Evolutionary conservation across 2,888 invertebrate genomes (phyloP), one percentile per base, ranked within the genome.

Genomic region (Cryptophagus acutangulus): DNA sequence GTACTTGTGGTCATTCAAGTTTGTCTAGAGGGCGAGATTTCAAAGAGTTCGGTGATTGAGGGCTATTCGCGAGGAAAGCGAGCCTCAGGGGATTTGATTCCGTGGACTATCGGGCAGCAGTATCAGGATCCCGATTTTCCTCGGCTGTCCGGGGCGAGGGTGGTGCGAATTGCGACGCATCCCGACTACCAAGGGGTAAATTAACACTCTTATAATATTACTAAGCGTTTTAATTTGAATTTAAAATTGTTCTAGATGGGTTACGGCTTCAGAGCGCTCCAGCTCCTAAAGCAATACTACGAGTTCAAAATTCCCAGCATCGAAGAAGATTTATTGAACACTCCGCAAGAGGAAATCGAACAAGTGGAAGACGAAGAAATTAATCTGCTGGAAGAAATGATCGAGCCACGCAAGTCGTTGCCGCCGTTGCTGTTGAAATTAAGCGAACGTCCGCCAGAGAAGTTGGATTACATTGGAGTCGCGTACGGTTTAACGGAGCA

Each of bases 71-170:
- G 89, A 48, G 96, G 96, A 0, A 86, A 87, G 58, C 81, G 91
- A 58, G 92, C 95, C 0, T 84, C 93, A 3, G 99, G 99, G 0
- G 99, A 99, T 72, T 75, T 99, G 8, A 94, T 99, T 53, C 99
- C 99, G 0, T 99, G 99, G 99, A 96, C 95, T 38, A 75, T 99
- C 2, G 89, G 93, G 3, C 96, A 97, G 62, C 95, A 97, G 69
- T 95, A 86, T 70, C 89, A 92, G 38, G 96, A 99, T 67, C 78
- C 81, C 45, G 87, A 95, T 66, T 99, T 99, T 69, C 92, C 95
- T 0, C 81, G 84, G 40, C 73, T 99, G 0, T 74, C 81, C 18
- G 99, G 99, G 1, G 92, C 90, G 1, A 77, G 99, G 46, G 77
- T 99, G 46, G 92, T 99, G 1, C 77, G 99, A 49, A 94, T 99